Evolutionary conservation across 2,797 vertebrate genomes (phyloP), one percentile per base, ranked within the genome.

Genomic region (Poeciliopsis gracilis): DNA sequence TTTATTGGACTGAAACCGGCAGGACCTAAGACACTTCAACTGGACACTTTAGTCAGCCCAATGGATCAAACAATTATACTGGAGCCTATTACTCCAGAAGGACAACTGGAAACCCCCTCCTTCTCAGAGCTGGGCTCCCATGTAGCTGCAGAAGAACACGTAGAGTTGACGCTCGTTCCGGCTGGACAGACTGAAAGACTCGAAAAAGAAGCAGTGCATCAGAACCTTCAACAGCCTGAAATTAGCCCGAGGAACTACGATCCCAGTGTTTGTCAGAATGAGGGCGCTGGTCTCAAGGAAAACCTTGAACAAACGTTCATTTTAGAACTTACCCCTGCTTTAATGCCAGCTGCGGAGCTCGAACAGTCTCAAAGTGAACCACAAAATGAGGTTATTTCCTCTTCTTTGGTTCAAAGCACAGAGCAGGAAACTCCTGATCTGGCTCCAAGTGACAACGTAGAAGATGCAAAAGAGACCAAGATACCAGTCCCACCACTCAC

Each of bases 41-140:
- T 77, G 51, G 77, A 88, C 38, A 25, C 80, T 63, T 86, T 55
- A 76, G 84, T 80, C 59, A 82, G 82, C 75, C 67, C 61, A 57
- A 88, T 94, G 90, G 92, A 93, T 43, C 92, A 92, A 84, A 94
- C 91, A 1, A 94, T 94, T 73, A 94, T 93, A 82, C 79, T 95
- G 30, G 93, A 95, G 79, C 91, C 94, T 18, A 93, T 94, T 43
- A 92, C 93, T 0, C 92, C 92, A 67, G 92, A 95, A 25, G 92
- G 89, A 71, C 92, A 93, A 73, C 69, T 93, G 41, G 83, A 91
- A 81, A 92, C 86, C 66, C 85, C 85, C 1, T 45, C 87, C 51
- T 92, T 94, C 55, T 82, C 92, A 75, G 84, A 86, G 12, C 41
- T 92, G 7, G 86, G 74, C 78, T 84, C 89, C 38, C 78, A 90